Evolutionary conservation across 1,140 invertebrate genomes (phyloP).

Genomic region (Zaprionus africanus): DNA sequence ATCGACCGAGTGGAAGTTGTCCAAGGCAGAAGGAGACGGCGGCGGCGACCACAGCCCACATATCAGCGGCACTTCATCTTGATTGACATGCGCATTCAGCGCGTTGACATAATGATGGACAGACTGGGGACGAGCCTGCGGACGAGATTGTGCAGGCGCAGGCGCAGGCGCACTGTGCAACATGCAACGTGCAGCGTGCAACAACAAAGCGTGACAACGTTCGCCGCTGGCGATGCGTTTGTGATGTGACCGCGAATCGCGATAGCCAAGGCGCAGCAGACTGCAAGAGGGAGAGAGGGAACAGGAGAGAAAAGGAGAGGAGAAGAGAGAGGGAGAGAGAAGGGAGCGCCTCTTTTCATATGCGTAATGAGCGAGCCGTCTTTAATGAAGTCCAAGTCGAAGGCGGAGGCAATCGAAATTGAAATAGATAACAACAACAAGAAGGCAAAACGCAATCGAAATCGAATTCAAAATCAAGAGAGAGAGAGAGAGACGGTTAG

Average conservation of each 20-base stretch:
- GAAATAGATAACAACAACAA: constrained; percentile 6
- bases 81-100: constrained; percentile 84
- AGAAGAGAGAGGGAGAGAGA: too few relatives aligned
- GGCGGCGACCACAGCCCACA: constrained; percentile 24
- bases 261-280: neutral
- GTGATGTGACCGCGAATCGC: constrained; percentile 52
- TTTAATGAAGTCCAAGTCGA: constrained; percentile 48
- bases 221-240: constrained; percentile 51
- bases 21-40: neutral
- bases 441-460: constrained; percentile 1
- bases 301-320: neutral
- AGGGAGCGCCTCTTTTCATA: constrained; percentile 37
- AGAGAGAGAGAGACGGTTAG: neutral
- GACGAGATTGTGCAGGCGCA: constrained; percentile 46
- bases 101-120: constrained; percentile 84
- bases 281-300: neutral
- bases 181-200: constrained; percentile 26
- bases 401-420: constrained; percentile 12
- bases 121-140: constrained; percentile 52
- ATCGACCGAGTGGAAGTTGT: constrained; percentile 6
- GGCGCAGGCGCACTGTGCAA: constrained; percentile 11
- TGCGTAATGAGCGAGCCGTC: constrained; percentile 70
- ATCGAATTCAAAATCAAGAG: neutral
- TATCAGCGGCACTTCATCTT: constrained; percentile 83
- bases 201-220: constrained; percentile 50